A percentile compares a stretch with the other conserved stretches of the same genome.
Evolutionary conservation across 2,113 vertebrate species (phyloP).

Genomic region (Hassar affinis): DNA sequence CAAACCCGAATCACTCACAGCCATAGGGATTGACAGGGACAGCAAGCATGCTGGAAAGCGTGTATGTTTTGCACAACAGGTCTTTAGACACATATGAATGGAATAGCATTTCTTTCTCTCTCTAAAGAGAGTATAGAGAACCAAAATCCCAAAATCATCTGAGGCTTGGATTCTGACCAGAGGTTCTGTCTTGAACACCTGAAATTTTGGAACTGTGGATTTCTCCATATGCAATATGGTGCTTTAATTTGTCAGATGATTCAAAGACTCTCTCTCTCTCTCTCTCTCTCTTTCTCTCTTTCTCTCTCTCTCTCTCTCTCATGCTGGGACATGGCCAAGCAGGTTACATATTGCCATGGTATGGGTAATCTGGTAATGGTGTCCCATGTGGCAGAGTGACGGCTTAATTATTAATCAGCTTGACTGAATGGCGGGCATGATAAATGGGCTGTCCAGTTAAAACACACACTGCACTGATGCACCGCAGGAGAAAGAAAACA

Average conservation of each 20-base stretch:
- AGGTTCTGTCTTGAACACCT: not conserved
- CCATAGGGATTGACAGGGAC: not conserved
- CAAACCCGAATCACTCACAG: not conserved
- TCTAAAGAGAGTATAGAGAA: no score
- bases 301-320: constrained; percentile 9
- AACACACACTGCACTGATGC: constrained; percentile 6
- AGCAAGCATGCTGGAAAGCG: not conserved
- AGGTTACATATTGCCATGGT: constrained; percentile 43
- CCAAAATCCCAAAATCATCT: not conserved
- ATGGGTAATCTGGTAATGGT: constrained; percentile 50
- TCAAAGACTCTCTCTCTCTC: not conserved
- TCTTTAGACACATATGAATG: not conserved
- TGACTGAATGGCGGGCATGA: constrained; percentile 45
- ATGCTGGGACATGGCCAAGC: not conserved
- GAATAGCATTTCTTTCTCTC: not conserved
- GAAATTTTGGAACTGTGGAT: not conserved
- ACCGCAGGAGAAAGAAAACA: constrained; percentile 8
- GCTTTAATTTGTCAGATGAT: not conserved
- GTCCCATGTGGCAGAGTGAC: constrained; percentile 35
- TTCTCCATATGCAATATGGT: not conserved
- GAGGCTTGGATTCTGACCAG: not conserved
- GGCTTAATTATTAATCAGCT: constrained; percentile 51
- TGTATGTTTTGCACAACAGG: not conserved
- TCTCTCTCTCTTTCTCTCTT: not conserved
- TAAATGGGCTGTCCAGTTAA: constrained; percentile 34